A percentile compares a stretch with the other conserved stretches of the same genome.
Conservation (phyloP, 2,113 vertebrate species). For the Tachuris rubrigastra region DNA sequence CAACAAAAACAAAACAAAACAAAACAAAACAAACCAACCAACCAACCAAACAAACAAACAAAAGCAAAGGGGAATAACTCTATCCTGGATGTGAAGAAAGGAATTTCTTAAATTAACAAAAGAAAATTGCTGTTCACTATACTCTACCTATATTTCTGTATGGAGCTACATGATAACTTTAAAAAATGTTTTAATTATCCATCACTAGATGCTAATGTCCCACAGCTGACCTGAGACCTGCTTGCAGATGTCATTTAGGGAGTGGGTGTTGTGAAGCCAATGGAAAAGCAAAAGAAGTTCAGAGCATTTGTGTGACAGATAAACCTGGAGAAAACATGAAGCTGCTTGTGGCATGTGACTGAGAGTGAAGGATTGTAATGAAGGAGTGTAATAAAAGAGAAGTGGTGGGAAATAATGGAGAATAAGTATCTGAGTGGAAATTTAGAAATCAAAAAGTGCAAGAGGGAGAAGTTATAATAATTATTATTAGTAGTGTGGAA, state of each 20-base stretch:
- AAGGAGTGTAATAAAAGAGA: background rate
- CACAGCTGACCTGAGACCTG: background rate
- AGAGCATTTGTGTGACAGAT: background rate
- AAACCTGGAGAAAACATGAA: background rate
- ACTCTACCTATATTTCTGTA: background rate
- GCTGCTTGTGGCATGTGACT: rapidly evolving
- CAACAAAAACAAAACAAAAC: too few species aligned
- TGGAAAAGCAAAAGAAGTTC: background rate
- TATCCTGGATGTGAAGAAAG: background rate
- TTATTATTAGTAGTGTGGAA: background rate
- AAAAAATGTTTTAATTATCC: background rate
- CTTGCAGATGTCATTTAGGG: background rate
- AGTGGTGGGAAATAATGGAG: background rate
- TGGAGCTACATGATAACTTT: background rate
- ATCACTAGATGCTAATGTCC: background rate
- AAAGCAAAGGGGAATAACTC: rapidly evolving
- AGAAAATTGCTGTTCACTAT: background rate
- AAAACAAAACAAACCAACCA: too few species aligned
- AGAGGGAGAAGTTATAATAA: background rate
- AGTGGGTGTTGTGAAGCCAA: rapidly evolving
- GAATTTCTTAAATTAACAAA: background rate
- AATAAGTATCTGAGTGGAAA: background rate
- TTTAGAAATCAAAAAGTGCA: background rate
- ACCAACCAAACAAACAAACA: too few species aligned
- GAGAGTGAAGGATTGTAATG: background rate